Conservation (phyloP, 2,797 vertebrate genomes). For the Mormyrus proboscirostris region DNA sequence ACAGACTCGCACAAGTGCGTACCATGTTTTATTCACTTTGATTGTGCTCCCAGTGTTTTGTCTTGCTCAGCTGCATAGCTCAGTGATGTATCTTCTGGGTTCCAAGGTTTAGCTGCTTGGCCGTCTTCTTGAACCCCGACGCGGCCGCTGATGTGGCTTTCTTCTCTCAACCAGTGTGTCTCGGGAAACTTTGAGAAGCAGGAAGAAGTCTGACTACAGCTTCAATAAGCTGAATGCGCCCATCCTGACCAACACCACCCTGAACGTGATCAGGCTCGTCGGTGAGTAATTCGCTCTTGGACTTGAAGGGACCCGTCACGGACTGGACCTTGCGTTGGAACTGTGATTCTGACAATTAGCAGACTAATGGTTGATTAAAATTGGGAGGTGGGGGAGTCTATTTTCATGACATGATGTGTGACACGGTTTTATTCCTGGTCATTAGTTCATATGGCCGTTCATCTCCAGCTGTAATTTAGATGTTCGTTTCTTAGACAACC, state of each 20-base stretch:
- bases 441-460: conserved; percentile 47
- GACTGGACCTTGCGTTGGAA: conserved; percentile 31
- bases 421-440: conserved; percentile 31
- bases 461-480: conserved; percentile 28
- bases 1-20: not conserved
- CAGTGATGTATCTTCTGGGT: not conserved
- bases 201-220: conserved; percentile 91
- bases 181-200: conserved; percentile 82
- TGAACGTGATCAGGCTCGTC: conserved; percentile 94
- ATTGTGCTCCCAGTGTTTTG: not conserved
- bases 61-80: not conserved
- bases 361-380: conserved; percentile 28
- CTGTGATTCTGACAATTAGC: conserved; percentile 48
- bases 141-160: conserved; percentile 18
- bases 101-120: not conserved
- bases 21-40: not conserved
- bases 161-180: conserved; percentile 64
- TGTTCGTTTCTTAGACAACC: conserved; percentile 20
- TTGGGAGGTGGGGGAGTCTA: not conserved
- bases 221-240: conserved; percentile 88
- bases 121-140: not conserved
- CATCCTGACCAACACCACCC: conserved; percentile 94
- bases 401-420: conserved; percentile 36
- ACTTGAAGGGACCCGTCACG: conserved; percentile 21
- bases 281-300: conserved; percentile 67